Conservation (phyloP, 1,140 invertebrate species). For the Physella acuta region DNA sequence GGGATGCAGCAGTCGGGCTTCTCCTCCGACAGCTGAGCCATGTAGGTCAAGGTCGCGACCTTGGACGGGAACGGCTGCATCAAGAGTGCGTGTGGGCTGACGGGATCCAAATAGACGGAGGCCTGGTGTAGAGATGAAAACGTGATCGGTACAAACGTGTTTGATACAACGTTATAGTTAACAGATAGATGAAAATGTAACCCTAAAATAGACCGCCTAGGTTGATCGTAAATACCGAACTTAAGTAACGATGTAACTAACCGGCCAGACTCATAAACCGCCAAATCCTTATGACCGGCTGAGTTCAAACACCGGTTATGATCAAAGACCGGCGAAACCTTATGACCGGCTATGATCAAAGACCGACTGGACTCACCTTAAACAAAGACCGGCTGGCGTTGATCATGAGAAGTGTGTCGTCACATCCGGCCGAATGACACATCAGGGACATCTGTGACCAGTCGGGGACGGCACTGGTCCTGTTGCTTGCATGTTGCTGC, state of each 20-base stretch:
- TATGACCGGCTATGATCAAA: no score
- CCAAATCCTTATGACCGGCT: no score
- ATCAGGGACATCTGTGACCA: slow-evolving; percentile 28
- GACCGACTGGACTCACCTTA: slow-evolving; percentile 31
- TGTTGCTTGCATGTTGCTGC: background rate
- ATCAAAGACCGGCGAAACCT: no score
- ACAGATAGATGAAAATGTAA: no score
- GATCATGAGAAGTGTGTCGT: slow-evolving; percentile 34
- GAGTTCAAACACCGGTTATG: no score
- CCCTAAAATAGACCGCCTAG: no score
- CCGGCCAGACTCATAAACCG: no score
- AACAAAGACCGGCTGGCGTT: slow-evolving; percentile 22
- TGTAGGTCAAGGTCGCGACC: background rate
- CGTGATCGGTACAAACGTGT: no score
- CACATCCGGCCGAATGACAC: slow-evolving; percentile 41
- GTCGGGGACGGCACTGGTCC: slow-evolving; percentile 15
- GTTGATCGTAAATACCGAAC: no score
- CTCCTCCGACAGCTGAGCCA: background rate
- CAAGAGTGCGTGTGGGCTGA: background rate
- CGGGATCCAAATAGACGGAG: background rate
- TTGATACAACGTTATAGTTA: no score
- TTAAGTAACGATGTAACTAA: no score
- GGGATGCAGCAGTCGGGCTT: background rate
- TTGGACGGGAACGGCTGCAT: background rate
- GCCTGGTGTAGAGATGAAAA: background rate